Base-by-base conservation (phyloP, 2,113 vertebrate species). In the Columbina picui region DNA sequence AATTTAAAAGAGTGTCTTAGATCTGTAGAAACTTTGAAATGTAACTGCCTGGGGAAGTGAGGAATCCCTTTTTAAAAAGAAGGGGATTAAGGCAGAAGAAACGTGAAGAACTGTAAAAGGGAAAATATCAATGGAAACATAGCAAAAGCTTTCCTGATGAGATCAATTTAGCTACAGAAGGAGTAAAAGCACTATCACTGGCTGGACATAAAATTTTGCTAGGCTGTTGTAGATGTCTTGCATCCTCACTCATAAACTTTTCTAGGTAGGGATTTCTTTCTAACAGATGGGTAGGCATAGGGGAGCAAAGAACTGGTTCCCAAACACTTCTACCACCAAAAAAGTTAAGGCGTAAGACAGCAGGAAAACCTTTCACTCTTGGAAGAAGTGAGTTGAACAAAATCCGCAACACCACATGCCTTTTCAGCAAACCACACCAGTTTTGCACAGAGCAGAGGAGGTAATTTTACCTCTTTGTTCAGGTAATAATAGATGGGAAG, bases 11-110 rank as follows among this genome's bases (percentile, higher is more conserved):
- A 84, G 60, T 50, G 45, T 18, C 47, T 90, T 76, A 90, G 45
- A 87, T 71, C 68, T 90, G 56, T 25, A 70, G 70, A 45, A 90
- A 64, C 80, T 61, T 80, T 32, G 60, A 91, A 86, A 60, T 68
- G 7, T 70, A 88, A 92, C 79, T 87, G 90, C 27, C 88, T 73
- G 61, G 65, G 81, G 65, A 90, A 88, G 86, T 7, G 53, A 92
- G 39, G 83, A 94, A 93, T 94, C 69, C 47, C 79, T 87, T 91
- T 94, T 95, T 29, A 86, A 90, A 92, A 93, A 52, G 57, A 79
- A 67, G 25, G 20, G 39, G 69, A 88, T 95, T 93, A 91, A 91
- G 10, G 18, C 38, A 78, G 74, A 93, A 97, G 78, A 89, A 89
- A 93, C 1, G 4, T 45, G 57, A 77, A 91, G 91, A 91, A 65